Conservation (phyloP, 1,140 invertebrate genomes). For the Scaptomyza hsui region DNA sequence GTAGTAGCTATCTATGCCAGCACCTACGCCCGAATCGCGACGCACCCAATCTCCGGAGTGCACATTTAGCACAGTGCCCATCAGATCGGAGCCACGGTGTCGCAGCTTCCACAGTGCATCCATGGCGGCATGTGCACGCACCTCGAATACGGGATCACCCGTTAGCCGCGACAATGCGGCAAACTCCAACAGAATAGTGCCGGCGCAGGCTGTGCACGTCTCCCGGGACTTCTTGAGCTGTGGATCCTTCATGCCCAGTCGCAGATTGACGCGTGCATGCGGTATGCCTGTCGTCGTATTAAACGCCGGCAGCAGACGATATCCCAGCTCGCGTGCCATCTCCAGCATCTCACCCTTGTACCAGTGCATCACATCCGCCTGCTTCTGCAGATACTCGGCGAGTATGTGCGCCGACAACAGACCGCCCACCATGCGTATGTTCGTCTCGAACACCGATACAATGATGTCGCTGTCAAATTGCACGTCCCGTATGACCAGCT, state of each 20-base stretch:
- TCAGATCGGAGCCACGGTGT: slow-evolving; percentile 95
- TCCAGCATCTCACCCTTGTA: slow-evolving; percentile 95
- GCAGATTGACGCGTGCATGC: slow-evolving; percentile 96
- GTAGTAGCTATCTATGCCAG: slow-evolving; percentile 99
- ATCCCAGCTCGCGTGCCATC: slow-evolving; percentile 96
- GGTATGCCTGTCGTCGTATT: slow-evolving; percentile 99
- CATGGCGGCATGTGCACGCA: slow-evolving; percentile 98
- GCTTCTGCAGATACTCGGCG: slow-evolving; percentile 91
- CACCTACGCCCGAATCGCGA: slow-evolving; percentile 98
- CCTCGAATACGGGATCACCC: slow-evolving; percentile 95
- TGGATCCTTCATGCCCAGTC: slow-evolving; percentile 92
- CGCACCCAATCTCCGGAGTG: slow-evolving; percentile 98
- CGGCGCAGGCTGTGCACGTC: slow-evolving; percentile 99
- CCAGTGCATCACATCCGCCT: slow-evolving; percentile 92
- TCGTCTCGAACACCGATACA: slow-evolving; percentile 99
- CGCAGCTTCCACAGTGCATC: slow-evolving; percentile 97
- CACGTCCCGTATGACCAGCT: slow-evolving; percentile 93
- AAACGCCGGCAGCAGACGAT: slow-evolving; percentile 96
- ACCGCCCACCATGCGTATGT: slow-evolving; percentile 97
- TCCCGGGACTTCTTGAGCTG: slow-evolving; percentile 91
- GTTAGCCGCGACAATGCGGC: slow-evolving; percentile 96
- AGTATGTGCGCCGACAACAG: slow-evolving; percentile 97
- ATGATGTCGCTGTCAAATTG: slow-evolving; percentile 97
- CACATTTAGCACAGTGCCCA: slow-evolving; percentile 98
- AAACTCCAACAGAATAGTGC: slow-evolving; percentile 99